Conservation (phyloP, 2,113 vertebrate genomes). For the Eulemur macaco region DNA sequence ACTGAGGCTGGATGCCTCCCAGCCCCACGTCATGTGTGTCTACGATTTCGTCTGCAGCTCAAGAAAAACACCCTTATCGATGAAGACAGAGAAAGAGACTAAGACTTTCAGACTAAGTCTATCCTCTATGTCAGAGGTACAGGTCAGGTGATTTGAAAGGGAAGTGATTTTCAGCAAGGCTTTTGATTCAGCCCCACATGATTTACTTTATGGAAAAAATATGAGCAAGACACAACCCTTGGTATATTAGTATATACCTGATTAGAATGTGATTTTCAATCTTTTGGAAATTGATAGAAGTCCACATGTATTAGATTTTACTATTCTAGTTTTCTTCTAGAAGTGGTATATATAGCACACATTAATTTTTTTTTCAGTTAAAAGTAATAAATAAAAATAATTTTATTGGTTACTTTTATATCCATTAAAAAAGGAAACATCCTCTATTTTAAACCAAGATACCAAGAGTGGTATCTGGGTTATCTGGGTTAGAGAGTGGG, state of each 20-base stretch:
- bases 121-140: background rate
- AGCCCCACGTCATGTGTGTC: background rate
- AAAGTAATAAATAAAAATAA: constrained; percentile 11
- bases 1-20: background rate
- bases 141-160: background rate
- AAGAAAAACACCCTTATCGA: constrained; percentile 24
- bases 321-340: background rate
- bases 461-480: background rate
- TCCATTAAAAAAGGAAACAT: background rate
- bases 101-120: constrained; percentile 20
- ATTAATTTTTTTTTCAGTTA: constrained; percentile 6
- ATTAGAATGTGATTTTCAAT: background rate
- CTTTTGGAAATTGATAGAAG: constrained; percentile 5
- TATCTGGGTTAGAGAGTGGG: background rate
- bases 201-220: constrained; percentile 25
- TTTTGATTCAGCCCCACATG: background rate
- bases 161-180: background rate
- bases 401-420: constrained; percentile 6
- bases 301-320: background rate
- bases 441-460: background rate
- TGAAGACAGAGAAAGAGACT: background rate
- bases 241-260: background rate
- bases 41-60: background rate
- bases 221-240: background rate
- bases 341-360: background rate